These are phyloP conservation scores for Passerina amoena DNA, from an alignment of 2,113 vertebrate species.

Conservation along the genomic window DNA sequence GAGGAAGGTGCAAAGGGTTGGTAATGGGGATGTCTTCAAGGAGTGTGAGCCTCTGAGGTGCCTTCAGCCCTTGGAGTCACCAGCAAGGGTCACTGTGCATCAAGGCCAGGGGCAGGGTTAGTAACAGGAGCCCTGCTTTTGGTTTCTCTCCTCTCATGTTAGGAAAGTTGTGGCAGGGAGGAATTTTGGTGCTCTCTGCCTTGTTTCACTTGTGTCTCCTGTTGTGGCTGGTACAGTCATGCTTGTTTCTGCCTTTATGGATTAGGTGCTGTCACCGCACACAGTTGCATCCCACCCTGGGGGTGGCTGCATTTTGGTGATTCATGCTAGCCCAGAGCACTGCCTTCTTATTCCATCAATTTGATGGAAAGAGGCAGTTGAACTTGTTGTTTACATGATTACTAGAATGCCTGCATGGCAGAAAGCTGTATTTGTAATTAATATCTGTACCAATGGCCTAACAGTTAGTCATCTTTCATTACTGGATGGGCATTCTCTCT, in stretches of 20 bases:
- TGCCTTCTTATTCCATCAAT: not conserved
- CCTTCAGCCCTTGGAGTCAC: not conserved
- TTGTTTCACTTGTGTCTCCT: not conserved
- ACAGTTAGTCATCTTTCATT: not conserved
- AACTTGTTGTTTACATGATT: not conserved
- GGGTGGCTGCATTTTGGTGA: constrained; percentile 24
- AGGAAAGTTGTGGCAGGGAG: not conserved
- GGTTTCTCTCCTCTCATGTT: not conserved
- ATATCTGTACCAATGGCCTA: not conserved
- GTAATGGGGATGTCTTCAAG: not conserved
- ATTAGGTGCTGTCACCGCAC: constrained; percentile 6
- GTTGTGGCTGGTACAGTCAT: not conserved
- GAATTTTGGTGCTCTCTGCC: not conserved
- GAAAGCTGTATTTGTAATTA: constrained; percentile 30
- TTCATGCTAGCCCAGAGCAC: not conserved
- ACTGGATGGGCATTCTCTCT: not conserved
- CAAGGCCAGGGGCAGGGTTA: not conserved
- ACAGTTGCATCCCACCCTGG: constrained; percentile 7
- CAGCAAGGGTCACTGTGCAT: not conserved
- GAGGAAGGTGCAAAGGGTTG: not conserved
- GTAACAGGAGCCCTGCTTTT: not conserved
- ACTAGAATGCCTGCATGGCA: not conserved
- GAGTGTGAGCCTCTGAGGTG: not conserved
- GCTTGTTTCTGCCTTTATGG: constrained; percentile 10
- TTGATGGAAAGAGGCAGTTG: constrained; percentile 6